Conservation (phyloP, 1,140 invertebrate genomes). For the Papilio helenus region DNA sequence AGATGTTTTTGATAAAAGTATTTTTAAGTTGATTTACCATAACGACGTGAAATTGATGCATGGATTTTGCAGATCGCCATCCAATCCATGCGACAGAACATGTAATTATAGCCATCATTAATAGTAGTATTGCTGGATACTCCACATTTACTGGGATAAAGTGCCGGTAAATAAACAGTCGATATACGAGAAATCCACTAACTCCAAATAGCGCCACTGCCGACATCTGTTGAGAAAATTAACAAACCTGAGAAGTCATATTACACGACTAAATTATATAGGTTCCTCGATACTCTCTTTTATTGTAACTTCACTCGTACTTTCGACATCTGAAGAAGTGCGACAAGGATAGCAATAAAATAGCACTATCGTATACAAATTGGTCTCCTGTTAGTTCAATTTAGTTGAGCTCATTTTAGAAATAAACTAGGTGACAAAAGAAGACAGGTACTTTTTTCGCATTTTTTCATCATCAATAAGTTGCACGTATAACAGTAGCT, state of each 20-base stretch:
- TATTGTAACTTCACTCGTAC: conserved; percentile 18
- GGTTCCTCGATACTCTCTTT: conserved; percentile 11
- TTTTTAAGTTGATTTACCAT: conserved; percentile 67
- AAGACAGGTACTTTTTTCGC: conserved; percentile 40
- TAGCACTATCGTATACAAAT: conserved; percentile 50
- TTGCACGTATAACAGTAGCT: not conserved
- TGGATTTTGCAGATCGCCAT: conserved; percentile 81
- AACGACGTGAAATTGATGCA: conserved; percentile 80
- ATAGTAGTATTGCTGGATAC: conserved; percentile 76
- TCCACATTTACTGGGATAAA: conserved; percentile 79
- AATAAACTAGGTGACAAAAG: conserved; percentile 47
- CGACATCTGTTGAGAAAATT: conserved; percentile 79
- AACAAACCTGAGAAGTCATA: conserved; percentile 44
- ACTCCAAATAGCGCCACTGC: conserved; percentile 76
- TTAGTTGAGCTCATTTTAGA: conserved; percentile 45
- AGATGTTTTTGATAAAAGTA: not conserved
- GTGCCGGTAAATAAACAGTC: conserved; percentile 78
- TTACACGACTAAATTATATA: conserved; percentile 52
- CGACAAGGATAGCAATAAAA: conserved; percentile 26
- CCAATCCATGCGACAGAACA: conserved; percentile 81
- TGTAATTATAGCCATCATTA: conserved; percentile 81
- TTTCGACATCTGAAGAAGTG: conserved; percentile 20
- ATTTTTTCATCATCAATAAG: not conserved
- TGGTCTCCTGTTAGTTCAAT: conserved; percentile 35
- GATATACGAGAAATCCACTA: conserved; percentile 82